phyloP scores from a whole-genome alignment of 1,140 invertebrate genomes.

The Charaxes varanes region DNA sequence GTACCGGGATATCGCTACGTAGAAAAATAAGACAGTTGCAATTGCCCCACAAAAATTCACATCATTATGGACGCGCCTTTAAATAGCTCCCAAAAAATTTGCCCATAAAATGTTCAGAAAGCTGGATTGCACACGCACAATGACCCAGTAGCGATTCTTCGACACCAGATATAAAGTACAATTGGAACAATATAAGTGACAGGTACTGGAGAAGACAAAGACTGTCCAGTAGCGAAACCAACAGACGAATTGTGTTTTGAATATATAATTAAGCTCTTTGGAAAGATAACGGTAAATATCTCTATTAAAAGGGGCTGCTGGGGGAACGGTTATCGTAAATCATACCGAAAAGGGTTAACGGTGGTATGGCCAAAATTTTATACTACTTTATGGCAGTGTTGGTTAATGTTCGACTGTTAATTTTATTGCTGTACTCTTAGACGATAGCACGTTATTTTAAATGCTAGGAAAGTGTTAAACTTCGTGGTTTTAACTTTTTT shows the following conservation, averaged over 20 bases:
- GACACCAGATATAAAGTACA: slow-evolving; percentile 21
- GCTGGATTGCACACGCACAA: slow-evolving; percentile 17
- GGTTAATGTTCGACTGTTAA: no score
- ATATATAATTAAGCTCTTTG: slow-evolving; percentile 35
- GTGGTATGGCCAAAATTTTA: slow-evolving; percentile 37
- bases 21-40: no score
- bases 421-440: no score
- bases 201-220: slow-evolving; percentile 20
- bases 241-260: slow-evolving; percentile 24
- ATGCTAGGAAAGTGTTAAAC: no score
- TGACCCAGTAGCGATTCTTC: slow-evolving; percentile 12
- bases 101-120: no score
- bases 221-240: slow-evolving; percentile 29
- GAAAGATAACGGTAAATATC: slow-evolving; percentile 15
- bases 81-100: not conserved
- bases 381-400: slow-evolving; percentile 9
- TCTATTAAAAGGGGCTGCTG: not conserved
- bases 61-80: no score
- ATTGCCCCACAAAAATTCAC: no score
- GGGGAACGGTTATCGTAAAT: slow-evolving; percentile 9
- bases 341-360: slow-evolving; percentile 35
- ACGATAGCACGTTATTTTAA: slow-evolving; percentile 2
- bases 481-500: no score
- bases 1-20: no score
- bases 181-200: slow-evolving; percentile 22